Percentiles rank a stretch among this genome's conserved stretches.
Evolutionary conservation across 2,797 vertebrate genomes (phyloP).

Genomic region (Falco rusticolus): DNA sequence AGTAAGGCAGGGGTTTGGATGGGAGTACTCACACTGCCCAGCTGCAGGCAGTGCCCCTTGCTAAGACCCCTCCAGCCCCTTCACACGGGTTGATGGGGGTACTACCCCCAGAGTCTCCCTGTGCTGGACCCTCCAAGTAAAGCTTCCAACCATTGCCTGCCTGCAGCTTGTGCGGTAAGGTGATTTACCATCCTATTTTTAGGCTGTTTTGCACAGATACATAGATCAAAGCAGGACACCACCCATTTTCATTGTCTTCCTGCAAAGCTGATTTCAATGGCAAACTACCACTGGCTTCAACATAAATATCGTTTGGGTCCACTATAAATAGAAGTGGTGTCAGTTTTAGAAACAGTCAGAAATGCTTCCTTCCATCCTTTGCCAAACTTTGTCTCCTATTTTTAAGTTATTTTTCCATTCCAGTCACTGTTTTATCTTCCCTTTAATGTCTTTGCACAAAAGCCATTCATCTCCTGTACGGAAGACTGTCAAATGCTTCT

Average conservation of each 20-base stretch:
- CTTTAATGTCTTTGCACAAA: slow-evolving; percentile 45
- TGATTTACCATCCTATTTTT: neutral
- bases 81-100: fast-evolving
- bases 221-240: neutral
- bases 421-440: slow-evolving; percentile 45
- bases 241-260: neutral
- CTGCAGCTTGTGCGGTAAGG: neutral
- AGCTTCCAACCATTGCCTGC: neutral
- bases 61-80: neutral
- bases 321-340: slow-evolving; percentile 37
- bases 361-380: slow-evolving; percentile 34
- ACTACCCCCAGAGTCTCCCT: neutral
- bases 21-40: neutral
- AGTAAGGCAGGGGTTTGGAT: neutral
- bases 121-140: neutral
- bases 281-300: neutral
- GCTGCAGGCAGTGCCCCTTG: neutral
- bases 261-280: neutral
- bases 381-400: slow-evolving; percentile 39
- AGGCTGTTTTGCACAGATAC: neutral
- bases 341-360: slow-evolving; percentile 31
- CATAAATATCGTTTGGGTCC: neutral
- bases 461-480: slow-evolving; percentile 55
- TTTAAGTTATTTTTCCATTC: slow-evolving; percentile 52
- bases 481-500: slow-evolving; percentile 57